Conservation (phyloP, 2,888 invertebrate genomes). For the Eilema griseolum region DNA sequence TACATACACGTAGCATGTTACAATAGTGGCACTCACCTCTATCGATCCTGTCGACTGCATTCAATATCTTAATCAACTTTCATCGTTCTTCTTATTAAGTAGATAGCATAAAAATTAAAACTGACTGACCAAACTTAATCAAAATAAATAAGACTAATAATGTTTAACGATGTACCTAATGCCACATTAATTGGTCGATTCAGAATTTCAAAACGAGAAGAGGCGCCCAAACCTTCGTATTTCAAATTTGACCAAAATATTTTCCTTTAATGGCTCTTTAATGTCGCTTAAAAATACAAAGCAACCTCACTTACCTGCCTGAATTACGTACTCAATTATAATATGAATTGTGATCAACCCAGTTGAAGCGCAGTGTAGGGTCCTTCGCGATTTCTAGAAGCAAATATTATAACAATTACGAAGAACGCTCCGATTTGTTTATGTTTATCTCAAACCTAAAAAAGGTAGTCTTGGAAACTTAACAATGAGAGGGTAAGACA, state of each 20-base stretch:
- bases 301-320: constrained; percentile 1
- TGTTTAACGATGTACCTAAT: not conserved
- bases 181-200: not conserved
- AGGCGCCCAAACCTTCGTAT: not conserved
- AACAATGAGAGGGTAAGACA: not conserved
- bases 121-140: not conserved
- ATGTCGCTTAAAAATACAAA: constrained; percentile 9
- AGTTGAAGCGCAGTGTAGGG: not conserved
- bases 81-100: no score
- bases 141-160: not conserved
- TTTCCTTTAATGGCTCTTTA: constrained; percentile 1
- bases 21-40: no score
- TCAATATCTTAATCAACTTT: no score
- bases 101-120: not conserved
- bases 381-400: not conserved
- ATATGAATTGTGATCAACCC: not conserved
- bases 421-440: no score
- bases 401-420: not conserved
- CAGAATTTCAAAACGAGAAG: not conserved
- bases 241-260: not conserved
- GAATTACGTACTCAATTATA: constrained; percentile 2
- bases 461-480: not conserved
- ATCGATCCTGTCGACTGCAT: no score
- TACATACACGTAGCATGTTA: no score
- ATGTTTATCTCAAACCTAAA: not conserved